Conservation (phyloP, 2,888 invertebrate genomes). For the Pilophorus perplexus region DNA sequence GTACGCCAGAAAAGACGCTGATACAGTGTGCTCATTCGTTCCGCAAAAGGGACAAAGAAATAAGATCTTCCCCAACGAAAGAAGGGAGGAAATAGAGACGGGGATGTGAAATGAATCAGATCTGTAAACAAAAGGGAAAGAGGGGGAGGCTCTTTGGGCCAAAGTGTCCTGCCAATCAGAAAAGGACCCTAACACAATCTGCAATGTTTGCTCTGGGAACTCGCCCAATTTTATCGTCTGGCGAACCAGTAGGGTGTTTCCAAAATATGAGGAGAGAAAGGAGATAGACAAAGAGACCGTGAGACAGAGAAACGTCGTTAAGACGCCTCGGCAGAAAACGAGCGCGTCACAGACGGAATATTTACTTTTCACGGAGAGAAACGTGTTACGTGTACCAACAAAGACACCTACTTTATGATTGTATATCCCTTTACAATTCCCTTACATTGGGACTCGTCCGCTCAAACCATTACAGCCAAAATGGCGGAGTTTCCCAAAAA, state of each 20-base stretch:
- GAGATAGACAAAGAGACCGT: not conserved
- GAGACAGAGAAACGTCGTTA: not conserved
- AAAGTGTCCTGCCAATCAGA: conserved; percentile 36
- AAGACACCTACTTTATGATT: too few species aligned
- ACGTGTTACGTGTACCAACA: too few species aligned
- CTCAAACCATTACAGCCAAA: too few species aligned
- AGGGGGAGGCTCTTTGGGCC: not conserved
- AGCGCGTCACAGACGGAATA: too few species aligned
- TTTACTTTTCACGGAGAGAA: too few species aligned
- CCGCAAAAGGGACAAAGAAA: too few species aligned
- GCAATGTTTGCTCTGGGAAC: conserved; percentile 31
- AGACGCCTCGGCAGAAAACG: not conserved
- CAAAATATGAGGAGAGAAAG: conserved; percentile 5
- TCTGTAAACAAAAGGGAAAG: conserved; percentile 20
- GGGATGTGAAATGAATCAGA: conserved; percentile 25
- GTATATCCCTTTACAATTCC: too few species aligned
- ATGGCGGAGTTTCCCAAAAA: too few species aligned
- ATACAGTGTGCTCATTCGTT: too few species aligned
- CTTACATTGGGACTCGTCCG: too few species aligned
- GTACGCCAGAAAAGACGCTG: too few species aligned
- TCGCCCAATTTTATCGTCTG: conserved; percentile 20
- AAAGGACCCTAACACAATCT: conserved; percentile 32
- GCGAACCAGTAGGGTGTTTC: conserved; percentile 10
- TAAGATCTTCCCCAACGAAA: too few species aligned
- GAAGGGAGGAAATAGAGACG: not conserved